Percentiles rank a stretch among this genome's conserved stretches.
phyloP scores from a whole-genome alignment of 2,113 vertebrate genomes.

The Zosterops hypoxanthus region DNA sequence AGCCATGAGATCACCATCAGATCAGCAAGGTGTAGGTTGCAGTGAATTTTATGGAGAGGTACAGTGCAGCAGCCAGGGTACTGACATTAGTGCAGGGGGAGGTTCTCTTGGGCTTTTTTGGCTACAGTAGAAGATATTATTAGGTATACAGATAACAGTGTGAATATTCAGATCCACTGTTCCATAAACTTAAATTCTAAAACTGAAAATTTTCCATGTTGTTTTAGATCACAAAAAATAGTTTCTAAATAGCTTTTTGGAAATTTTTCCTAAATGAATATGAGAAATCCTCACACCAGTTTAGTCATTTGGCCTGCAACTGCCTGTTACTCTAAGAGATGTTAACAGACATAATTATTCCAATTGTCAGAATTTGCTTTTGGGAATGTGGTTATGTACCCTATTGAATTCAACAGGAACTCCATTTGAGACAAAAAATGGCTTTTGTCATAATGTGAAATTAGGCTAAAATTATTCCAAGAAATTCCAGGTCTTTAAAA shows the following conservation, averaged over 20 bases:
- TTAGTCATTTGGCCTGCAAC: neutral
- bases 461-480: neutral
- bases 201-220: neutral
- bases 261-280: neutral
- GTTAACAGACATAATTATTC: neutral
- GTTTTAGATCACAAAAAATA: neutral
- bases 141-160: neutral
- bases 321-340: neutral
- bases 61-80: neutral
- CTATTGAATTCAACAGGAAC: neutral
- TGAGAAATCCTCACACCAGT: neutral
- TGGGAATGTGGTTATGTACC: neutral
- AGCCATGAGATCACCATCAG: neutral
- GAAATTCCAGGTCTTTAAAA: neutral
- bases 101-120: neutral
- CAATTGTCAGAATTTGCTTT: neutral
- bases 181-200: neutral
- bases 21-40: neutral
- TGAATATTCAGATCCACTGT: neutral
- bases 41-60: neutral
- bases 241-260: neutral
- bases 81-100: neutral
- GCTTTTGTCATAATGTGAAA: neutral
- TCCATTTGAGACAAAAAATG: neutral
- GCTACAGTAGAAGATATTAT: neutral